Conservation (phyloP, 1,140 invertebrate genomes). For the Cherax quadricarinatus region DNA sequence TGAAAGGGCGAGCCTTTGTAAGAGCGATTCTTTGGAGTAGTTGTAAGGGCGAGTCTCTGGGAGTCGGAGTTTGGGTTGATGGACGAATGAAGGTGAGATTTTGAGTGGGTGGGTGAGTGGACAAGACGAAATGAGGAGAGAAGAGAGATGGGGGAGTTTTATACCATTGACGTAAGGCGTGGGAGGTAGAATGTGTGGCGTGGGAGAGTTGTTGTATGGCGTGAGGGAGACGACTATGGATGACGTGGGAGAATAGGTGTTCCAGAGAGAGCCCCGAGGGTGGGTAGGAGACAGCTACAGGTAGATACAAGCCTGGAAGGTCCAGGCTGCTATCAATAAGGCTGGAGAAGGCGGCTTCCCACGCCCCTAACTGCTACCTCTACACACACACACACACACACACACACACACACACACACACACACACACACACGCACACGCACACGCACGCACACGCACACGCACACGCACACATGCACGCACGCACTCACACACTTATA, state of each 20-base stretch:
- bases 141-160: not conserved
- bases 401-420: not conserved
- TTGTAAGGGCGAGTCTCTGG: not conserved
- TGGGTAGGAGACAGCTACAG: not conserved
- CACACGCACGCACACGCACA: too few relatives aligned
- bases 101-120: not conserved
- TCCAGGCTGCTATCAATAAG: constrained; percentile 1
- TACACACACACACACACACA: too few relatives aligned
- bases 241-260: not conserved
- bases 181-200: not conserved
- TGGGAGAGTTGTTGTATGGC: too few relatives aligned
- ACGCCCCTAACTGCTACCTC: constrained; percentile 5
- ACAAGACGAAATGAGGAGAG: not conserved
- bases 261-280: not conserved
- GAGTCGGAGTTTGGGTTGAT: not conserved
- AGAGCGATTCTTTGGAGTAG: not conserved
- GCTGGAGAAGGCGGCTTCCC: not conserved
- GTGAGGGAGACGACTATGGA: too few relatives aligned
- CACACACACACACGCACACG: not conserved
- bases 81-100: not conserved
- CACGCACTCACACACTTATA: too few relatives aligned
- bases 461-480: too few relatives aligned
- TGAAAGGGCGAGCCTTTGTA: not conserved
- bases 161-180: not conserved
- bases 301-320: not conserved